phyloP scores from a whole-genome alignment of 1,140 invertebrate species.

The Sweltsa coloradensis region DNA sequence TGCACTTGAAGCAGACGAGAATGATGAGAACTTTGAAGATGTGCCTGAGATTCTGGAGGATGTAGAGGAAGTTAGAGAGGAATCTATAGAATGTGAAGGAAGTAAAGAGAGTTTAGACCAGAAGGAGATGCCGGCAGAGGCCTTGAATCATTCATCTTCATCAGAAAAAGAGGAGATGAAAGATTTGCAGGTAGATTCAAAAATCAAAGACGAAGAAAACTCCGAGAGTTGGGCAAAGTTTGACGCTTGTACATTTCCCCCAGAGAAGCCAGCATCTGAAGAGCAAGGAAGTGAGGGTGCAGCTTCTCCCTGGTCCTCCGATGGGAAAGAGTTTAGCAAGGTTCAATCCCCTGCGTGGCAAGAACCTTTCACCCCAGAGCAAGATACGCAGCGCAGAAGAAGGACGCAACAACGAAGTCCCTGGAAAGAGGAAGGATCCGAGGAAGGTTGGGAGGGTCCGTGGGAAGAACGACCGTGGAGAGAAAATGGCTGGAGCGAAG shows the following conservation, averaged over 20 bases:
- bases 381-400: not conserved
- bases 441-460: constrained; percentile 19
- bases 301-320: constrained; percentile 61
- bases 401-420: constrained; percentile 3
- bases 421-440: constrained; percentile 23
- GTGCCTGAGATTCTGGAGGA: no score
- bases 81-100: no score
- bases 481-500: constrained; percentile 28
- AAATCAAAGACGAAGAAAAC: constrained; percentile 5
- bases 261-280: constrained; percentile 29
- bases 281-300: constrained; percentile 36
- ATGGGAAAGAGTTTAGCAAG: constrained; percentile 47
- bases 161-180: constrained; percentile 2
- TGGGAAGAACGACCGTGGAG: constrained; percentile 21
- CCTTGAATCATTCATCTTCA: not conserved
- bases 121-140: not conserved
- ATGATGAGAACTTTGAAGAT: not conserved
- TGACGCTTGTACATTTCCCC: constrained; percentile 26
- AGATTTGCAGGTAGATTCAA: not conserved
- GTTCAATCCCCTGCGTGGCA: not conserved
- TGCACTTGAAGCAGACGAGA: constrained; percentile 7
- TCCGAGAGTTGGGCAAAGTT: constrained; percentile 36
- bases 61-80: not conserved
- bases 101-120: no score
- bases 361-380: constrained; percentile 5